phyloP scores from a whole-genome alignment of 2,797 vertebrate species.

The Pseudochirops cupreus region DNA sequence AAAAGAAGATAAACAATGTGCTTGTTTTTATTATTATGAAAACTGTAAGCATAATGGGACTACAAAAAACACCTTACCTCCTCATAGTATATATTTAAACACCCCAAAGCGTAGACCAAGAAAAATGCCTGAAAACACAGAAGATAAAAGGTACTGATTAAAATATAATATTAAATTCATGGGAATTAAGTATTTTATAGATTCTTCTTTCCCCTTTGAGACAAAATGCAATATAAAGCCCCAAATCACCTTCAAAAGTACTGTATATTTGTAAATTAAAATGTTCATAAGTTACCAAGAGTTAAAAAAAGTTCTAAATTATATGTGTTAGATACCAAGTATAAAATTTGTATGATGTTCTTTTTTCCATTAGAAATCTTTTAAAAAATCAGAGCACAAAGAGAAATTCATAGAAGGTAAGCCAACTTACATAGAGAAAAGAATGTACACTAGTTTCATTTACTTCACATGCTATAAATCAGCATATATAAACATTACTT shows the following conservation, averaged over 20 bases:
- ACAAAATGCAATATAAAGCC: slow-evolving; percentile 23
- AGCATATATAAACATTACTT: neutral
- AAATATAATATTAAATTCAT: neutral
- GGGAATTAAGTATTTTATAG: slow-evolving; percentile 28
- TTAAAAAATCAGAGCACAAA: neutral
- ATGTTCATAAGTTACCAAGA: slow-evolving; percentile 15
- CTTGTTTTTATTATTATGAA: neutral
- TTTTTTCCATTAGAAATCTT: slow-evolving; percentile 3
- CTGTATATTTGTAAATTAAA: slow-evolving; percentile 35
- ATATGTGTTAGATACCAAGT: neutral
- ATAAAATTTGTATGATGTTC: neutral
- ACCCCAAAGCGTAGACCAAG: slow-evolving; percentile 94
- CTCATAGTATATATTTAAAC: slow-evolving; percentile 89
- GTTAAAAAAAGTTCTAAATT: slow-evolving; percentile 14
- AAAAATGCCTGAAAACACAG: slow-evolving; percentile 92
- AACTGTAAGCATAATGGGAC: neutral
- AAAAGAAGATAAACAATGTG: neutral
- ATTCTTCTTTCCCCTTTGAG: slow-evolving; percentile 9
- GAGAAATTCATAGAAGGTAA: neutral
- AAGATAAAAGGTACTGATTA: slow-evolving; percentile 62
- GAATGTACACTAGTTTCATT: neutral
- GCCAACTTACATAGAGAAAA: neutral
- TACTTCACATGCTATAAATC: neutral
- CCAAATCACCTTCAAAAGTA: slow-evolving; percentile 1
- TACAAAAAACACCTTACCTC: slow-evolving; percentile 87